phyloP scores from a whole-genome alignment of 2,113 vertebrate species.

The Illadopsis cleaveri region DNA sequence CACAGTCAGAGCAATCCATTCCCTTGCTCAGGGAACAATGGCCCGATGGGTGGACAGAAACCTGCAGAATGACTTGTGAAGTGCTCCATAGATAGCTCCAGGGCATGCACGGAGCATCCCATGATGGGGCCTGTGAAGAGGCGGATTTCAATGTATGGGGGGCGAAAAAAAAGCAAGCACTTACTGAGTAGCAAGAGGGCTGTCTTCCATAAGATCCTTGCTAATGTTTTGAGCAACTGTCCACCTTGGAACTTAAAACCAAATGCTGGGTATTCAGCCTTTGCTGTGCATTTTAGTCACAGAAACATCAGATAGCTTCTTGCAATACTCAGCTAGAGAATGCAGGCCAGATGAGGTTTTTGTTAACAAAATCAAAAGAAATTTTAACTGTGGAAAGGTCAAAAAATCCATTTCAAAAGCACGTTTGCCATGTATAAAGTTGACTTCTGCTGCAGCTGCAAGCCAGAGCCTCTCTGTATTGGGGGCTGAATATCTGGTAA shows the following conservation, averaged over 20 bases:
- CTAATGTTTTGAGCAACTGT: background rate
- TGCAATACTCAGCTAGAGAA: background rate
- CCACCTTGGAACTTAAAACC: background rate
- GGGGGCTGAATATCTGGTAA: background rate
- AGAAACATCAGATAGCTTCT: background rate
- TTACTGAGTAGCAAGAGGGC: background rate
- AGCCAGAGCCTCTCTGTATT: background rate
- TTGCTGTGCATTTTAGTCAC: background rate
- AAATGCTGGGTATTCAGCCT: background rate
- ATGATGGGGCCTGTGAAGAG: background rate
- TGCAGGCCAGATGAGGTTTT: background rate
- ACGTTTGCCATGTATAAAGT: background rate
- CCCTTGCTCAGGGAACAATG: background rate
- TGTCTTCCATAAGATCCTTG: background rate
- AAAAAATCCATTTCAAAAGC: background rate
- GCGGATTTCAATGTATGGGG: background rate
- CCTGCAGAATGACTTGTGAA: constrained; percentile 12
- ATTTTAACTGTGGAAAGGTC: background rate
- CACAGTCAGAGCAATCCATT: background rate
- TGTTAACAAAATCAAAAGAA: background rate
- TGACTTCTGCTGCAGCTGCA: background rate
- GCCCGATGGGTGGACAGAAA: background rate
- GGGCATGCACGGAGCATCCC: background rate
- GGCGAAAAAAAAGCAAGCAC: rapidly evolving
- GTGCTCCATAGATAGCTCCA: background rate